A percentile compares a stretch with the other conserved stretches of the same genome.
Conservation (phyloP, 1,140 invertebrate species). For the Drosophila funebris region DNA sequence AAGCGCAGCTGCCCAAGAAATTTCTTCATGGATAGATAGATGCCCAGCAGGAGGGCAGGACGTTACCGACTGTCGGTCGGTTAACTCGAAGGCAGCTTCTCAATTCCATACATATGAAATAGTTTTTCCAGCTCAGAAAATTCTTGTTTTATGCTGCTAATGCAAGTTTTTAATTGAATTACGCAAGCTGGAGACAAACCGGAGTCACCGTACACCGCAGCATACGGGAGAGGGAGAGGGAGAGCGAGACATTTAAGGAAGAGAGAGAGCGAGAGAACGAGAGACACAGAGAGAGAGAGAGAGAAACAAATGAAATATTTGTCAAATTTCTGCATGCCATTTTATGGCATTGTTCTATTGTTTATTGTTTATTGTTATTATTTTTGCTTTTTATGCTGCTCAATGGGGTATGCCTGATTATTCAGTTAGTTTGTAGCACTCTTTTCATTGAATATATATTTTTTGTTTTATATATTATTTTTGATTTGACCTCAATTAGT, state of each 20-base stretch:
- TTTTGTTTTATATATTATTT: too few relatives aligned
- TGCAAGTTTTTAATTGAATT: slow-evolving; percentile 54
- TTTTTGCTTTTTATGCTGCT: background rate
- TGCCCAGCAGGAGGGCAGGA: background rate
- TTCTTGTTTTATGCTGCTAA: slow-evolving; percentile 45
- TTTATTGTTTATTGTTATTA: background rate
- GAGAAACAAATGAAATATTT: slow-evolving; percentile 12
- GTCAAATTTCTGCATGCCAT: slow-evolving; percentile 13
- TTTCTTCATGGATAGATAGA: background rate
- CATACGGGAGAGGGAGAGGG: background rate
- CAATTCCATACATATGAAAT: slow-evolving; percentile 21
- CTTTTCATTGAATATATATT: too few relatives aligned
- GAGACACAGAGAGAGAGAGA: background rate
- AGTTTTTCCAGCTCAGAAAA: slow-evolving; percentile 30
- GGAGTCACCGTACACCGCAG: background rate
- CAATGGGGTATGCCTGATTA: background rate
- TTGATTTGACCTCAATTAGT: too few relatives aligned
- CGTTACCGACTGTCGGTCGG: background rate
- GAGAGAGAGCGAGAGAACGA: background rate
- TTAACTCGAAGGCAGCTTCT: background rate
- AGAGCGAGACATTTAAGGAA: background rate
- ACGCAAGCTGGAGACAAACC: slow-evolving; percentile 28
- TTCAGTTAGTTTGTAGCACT: too few relatives aligned
- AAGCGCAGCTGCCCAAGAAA: slow-evolving; percentile 11
- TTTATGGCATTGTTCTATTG: slow-evolving; percentile 17